These are phyloP conservation scores for Huso huso DNA, from an alignment of 2,797 vertebrate species.

Conservation along the genomic window DNA sequence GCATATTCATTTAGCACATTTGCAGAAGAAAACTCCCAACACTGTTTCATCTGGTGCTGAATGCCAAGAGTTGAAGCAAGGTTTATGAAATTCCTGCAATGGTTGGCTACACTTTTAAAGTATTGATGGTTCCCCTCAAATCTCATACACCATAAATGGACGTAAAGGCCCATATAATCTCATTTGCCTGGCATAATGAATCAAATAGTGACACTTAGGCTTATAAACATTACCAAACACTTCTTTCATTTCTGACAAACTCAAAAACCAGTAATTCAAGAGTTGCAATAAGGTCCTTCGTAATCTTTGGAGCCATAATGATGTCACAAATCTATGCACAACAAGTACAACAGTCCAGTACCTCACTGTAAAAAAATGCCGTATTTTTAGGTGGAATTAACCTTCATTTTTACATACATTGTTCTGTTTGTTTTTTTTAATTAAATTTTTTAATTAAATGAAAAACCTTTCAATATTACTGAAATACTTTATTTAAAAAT, in stretches of 20 bases:
- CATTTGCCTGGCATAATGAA: slow-evolving; percentile 18
- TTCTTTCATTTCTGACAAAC: slow-evolving; percentile 9
- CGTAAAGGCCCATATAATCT: slow-evolving; percentile 10
- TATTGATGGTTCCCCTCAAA: slow-evolving; percentile 27
- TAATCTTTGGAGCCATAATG: slow-evolving; percentile 13
- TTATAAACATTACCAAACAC: slow-evolving; percentile 21
- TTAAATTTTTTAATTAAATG: too few species aligned
- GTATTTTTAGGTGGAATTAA: too few species aligned
- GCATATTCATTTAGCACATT: neutral
- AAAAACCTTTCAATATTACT: too few species aligned
- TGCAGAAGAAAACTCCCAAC: neutral
- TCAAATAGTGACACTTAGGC: slow-evolving; percentile 17
- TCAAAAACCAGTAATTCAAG: slow-evolving; percentile 14
- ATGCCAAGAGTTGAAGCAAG: slow-evolving; percentile 7
- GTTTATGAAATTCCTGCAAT: slow-evolving; percentile 9
- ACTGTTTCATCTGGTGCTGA: slow-evolving; percentile 1
- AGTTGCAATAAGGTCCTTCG: slow-evolving; percentile 1
- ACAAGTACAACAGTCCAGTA: slow-evolving; percentile 19
- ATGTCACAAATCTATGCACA: slow-evolving; percentile 21
- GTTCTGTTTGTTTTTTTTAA: too few species aligned
- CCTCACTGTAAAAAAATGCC: slow-evolving; percentile 2
- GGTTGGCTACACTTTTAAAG: slow-evolving; percentile 20
- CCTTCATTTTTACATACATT: too few species aligned
- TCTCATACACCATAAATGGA: slow-evolving; percentile 23
- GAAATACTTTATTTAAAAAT: too few species aligned